Evolutionary conservation across 1,140 invertebrate genomes (phyloP), one percentile per base, ranked within the genome.

Genomic region (Drosophila willistoni): DNA sequence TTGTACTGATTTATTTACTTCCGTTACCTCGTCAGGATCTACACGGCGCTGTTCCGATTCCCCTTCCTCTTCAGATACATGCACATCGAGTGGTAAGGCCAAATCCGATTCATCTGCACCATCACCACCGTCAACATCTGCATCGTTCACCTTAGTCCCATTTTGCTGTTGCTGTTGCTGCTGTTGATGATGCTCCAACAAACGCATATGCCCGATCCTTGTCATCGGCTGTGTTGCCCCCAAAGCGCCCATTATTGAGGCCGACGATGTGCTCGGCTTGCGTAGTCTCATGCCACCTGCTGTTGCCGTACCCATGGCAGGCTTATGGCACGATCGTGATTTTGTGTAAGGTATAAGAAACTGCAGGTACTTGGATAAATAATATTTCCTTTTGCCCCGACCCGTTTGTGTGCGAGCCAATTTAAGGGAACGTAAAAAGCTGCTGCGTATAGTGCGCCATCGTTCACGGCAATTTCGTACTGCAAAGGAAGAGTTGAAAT

Each of bases 311-410:
- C 12, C 51, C 19, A 44, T 3, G 55, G 55, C 14, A 12, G 78
- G 71, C 57, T 81, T 81, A 70, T 73, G 70, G 19, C 77, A 74
- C 36, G 77, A 72, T 1, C 90, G 74, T 12, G 83, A 87, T 61
- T 91, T 91, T 59, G 90, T 91, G 64, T 89, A 91, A 34, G 90
- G 90, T 64, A 91, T 85, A 1, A 91, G 72, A 65, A 91, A 91
- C 64, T 91, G 90, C 64, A 91, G 62, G 63, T 91, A 91, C 55
- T 91, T 91, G 34, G 86, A 91, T 17, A 91, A 62, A 56, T 91
- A 91, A 68, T 91, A 91, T 63, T 91, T 91, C 42, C 90, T 86
- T 67, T 91, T 91, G 19, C 90, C 90, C 2, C 90, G 83, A 0
- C 90, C 90, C 17, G 90, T 91, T 39, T 79, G 81, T 29, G 90